Evolutionary conservation across 2,888 invertebrate genomes (phyloP), one percentile per base, ranked within the genome.

Genomic region (Xiphydria camelus): DNA sequence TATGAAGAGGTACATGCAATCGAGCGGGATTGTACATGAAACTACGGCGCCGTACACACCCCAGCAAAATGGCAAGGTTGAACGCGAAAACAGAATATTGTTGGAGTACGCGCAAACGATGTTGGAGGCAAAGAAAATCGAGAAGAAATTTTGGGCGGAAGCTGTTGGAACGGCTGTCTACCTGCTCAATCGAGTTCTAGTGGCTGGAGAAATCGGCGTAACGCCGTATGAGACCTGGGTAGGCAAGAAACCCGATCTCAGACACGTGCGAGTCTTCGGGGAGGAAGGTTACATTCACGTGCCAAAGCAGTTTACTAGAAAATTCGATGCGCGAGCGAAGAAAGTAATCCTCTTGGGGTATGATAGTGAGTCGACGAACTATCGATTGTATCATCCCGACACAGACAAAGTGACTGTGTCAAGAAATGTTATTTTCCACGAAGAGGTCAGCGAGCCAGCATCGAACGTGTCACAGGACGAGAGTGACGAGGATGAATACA

Each of bases 241-340:
- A 7, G 37, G 37, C 22, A 41, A 43, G n/a, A 49, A 37, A 19
- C 41, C 51, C 12, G 42, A 50, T n/a, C 7, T 52, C 1, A 33
- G 33, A 4, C 48, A 58, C 25, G 23, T 55, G 4, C 29, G 43
- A 12, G 34, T 55, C 10, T 62, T 61, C 26, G 59, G 61, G 4
- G 49, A 51, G 7, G 44, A 47, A 9, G 54, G 53, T 23, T 57
- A 32, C 36, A 45, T 53, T 4, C 47, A 55, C 33, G 29, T 56
- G 2, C 55, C 57, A 2, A 51, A 58, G 17, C 29, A 50, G 18
- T 32, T 7, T 21, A 20, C 9, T 34, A 14, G 3, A 44, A 33
- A 33, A 33, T 12, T 33, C 14, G 10, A 33, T n/a, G 14, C 15
- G 9, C 6, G 17, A n/a, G 4, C 35, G 1, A 33, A 37, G 17